Conservation (phyloP, 2,888 invertebrate genomes). For the Cenopis cana region DNA sequence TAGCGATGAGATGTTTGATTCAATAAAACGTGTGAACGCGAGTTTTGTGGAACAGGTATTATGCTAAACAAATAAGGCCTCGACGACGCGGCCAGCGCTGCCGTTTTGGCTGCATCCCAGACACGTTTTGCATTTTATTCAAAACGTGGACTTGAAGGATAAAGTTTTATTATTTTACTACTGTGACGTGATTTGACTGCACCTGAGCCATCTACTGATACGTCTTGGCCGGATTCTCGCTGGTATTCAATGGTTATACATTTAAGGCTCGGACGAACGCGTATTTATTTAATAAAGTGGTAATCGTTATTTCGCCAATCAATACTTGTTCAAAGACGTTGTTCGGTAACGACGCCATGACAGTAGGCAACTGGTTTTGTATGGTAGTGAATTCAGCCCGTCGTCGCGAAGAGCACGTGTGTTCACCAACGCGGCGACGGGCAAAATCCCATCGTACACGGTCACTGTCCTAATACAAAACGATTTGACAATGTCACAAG, state of each 20-base stretch:
- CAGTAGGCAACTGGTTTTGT: no score
- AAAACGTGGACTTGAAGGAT: slow-evolving; percentile 82
- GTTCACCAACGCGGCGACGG: no score
- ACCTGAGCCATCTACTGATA: slow-evolving; percentile 56
- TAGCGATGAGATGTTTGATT: slow-evolving; percentile 61
- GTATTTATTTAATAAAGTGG: slow-evolving; percentile 46
- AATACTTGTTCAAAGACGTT: no score
- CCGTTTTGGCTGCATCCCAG: slow-evolving; percentile 80
- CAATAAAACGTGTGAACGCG: slow-evolving; percentile 63
- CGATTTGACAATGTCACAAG: no score
- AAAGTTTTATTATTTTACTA: slow-evolving; percentile 84
- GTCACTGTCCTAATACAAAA: no score
- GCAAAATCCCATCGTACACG: no score
- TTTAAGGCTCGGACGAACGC: slow-evolving; percentile 48
- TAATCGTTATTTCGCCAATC: no score
- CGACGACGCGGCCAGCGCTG: slow-evolving; percentile 52
- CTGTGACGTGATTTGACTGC: slow-evolving; percentile 78
- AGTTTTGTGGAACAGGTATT: slow-evolving; percentile 62
- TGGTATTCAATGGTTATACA: slow-evolving; percentile 50
- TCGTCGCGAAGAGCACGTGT: no score
- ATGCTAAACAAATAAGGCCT: slow-evolving; percentile 69
- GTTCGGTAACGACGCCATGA: no score
- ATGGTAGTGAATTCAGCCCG: no score
- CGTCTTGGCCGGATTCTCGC: slow-evolving; percentile 18
- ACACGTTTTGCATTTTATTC: slow-evolving; percentile 84